Conservation (phyloP, 2,113 vertebrate genomes). For the Acrocephalus kingi region DNA sequence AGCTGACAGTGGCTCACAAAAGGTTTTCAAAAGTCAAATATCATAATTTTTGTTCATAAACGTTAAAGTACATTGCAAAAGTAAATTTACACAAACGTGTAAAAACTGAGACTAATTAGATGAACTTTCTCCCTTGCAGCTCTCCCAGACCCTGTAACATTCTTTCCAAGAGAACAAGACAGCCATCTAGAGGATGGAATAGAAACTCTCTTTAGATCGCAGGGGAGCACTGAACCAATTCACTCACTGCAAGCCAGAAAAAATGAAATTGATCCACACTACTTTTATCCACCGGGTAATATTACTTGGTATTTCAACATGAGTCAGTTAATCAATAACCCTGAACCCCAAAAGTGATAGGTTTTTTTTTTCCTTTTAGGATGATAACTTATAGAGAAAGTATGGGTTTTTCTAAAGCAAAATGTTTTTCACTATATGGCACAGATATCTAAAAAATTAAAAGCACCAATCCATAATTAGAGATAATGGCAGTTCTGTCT, state of each 20-base stretch:
- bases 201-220: not conserved
- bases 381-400: not conserved
- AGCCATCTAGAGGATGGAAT: conserved; percentile 65
- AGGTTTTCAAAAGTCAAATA: not conserved
- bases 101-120: not conserved
- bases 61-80: not conserved
- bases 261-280: not conserved
- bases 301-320: not conserved
- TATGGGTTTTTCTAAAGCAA: not conserved
- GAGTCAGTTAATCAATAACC: not conserved
- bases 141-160: not conserved
- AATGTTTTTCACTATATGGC: not conserved
- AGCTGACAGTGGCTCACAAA: not conserved
- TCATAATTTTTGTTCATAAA: not conserved
- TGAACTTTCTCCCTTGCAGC: not conserved
- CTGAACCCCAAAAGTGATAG: not conserved
- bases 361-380: not conserved
- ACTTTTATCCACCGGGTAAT: not conserved
- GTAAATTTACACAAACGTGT: not conserved
- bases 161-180: conserved; percentile 44
- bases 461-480: not conserved
- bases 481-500: not conserved
- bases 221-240: not conserved
- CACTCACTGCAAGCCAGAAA: not conserved
- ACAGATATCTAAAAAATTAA: not conserved